A percentile compares a stretch with the other conserved stretches of the same genome.
These are phyloP conservation scores for Erpobdella octoculata DNA, from an alignment of 2,888 invertebrate genomes.

Conservation along the genomic window DNA sequence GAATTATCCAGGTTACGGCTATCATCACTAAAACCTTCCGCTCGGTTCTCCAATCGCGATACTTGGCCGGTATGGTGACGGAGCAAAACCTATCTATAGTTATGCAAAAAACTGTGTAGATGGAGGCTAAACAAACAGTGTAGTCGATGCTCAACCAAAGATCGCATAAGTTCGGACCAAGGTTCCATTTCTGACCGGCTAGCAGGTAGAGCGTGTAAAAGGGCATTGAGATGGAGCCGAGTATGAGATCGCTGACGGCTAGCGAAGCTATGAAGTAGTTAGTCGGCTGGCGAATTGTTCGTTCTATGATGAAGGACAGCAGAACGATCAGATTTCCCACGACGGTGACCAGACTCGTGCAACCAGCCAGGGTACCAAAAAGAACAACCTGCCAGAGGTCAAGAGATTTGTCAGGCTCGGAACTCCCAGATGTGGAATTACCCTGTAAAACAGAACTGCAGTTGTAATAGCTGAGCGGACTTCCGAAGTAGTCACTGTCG, in stretches of 20 bases:
- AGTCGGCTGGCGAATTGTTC: conserved; percentile 83
- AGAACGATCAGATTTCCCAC: conserved; percentile 91
- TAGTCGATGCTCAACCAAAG: conserved; percentile 97
- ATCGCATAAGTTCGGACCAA: conserved; percentile 89
- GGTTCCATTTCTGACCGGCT: conserved; percentile 82
- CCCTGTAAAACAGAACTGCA: neutral
- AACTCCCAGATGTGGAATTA: neutral
- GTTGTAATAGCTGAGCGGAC: neutral
- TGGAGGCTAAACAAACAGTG: conserved; percentile 87
- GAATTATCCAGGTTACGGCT: conserved; percentile 90
- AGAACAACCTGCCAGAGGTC: conserved; percentile 79
- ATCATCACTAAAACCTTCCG: conserved; percentile 86
- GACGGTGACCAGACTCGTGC: conserved; percentile 83
- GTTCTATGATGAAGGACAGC: conserved; percentile 84
- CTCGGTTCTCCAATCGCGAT: conserved; percentile 91
- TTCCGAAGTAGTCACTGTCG: neutral
- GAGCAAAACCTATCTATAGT: conserved; percentile 97
- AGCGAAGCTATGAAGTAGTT: conserved; percentile 91
- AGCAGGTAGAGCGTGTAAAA: conserved; percentile 95
- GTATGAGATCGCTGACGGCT: conserved; percentile 91
- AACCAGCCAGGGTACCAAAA: conserved; percentile 75
- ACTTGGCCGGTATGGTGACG: conserved; percentile 93
- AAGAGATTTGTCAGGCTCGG: neutral
- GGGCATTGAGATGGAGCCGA: conserved; percentile 64
- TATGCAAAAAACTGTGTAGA: conserved; percentile 95